Percentiles rank a stretch among this genome's conserved stretches.
phyloP scores from a whole-genome alignment of 2,888 invertebrate species.

The Diloba caeruleocephala region DNA sequence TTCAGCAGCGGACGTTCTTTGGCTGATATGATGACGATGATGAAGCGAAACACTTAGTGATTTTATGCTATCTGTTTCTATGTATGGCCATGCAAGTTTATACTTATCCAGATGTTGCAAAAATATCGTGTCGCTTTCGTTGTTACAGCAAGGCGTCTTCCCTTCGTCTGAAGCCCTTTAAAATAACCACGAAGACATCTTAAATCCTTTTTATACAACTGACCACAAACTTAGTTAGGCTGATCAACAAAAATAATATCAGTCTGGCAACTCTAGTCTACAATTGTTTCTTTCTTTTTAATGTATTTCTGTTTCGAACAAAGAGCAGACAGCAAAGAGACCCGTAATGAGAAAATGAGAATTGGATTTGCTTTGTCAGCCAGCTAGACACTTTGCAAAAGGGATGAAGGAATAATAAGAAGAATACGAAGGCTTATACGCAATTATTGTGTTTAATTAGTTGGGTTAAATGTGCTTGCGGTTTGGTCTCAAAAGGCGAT shows the following conservation, averaged over 20 bases:
- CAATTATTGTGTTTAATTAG: constrained; percentile 52
- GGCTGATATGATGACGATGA: no score
- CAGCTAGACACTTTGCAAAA: constrained; percentile 64
- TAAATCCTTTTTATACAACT: constrained; percentile 15
- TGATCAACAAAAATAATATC: constrained; percentile 58
- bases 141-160: no score
- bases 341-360: constrained; percentile 81
- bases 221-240: constrained; percentile 48
- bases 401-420: constrained; percentile 56
- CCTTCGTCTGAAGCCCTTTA: not conserved
- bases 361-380: constrained; percentile 80
- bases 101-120: no score
- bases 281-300: constrained; percentile 61
- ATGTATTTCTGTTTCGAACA: constrained; percentile 70
- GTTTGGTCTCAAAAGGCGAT: not conserved
- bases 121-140: no score
- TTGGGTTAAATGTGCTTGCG: constrained; percentile 14
- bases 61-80: no score
- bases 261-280: constrained; percentile 45
- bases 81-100: no score
- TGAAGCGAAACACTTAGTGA: no score
- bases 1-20: no score
- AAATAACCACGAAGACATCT: not conserved
- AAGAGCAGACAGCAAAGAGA: constrained; percentile 75
- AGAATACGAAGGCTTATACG: constrained; percentile 30